These are phyloP conservation scores for Dufourea novaeangliae DNA, from an alignment of 1,140 invertebrate genomes.

Conservation along the genomic window DNA sequence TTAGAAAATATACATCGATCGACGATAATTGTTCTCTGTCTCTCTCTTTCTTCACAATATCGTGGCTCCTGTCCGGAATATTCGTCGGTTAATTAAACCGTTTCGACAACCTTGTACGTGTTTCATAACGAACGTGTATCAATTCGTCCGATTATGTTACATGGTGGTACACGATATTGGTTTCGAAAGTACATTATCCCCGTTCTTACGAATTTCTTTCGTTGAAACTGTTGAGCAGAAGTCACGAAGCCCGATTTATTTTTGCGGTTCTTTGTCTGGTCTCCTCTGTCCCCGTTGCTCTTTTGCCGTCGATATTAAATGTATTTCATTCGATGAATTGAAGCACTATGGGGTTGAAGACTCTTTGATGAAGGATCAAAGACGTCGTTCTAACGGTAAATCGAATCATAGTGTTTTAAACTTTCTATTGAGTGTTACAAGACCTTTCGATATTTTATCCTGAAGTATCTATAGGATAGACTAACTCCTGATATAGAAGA, in stretches of 20 bases:
- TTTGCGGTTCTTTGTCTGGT: not conserved
- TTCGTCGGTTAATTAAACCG: not conserved
- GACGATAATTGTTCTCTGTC: too few relatives aligned
- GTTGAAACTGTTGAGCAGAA: slow-evolving; percentile 6
- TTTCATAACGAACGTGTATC: not conserved
- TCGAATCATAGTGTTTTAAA: too few relatives aligned
- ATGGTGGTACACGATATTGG: not conserved
- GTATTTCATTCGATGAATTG: not conserved
- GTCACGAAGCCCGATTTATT: not conserved
- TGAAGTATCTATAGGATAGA: too few relatives aligned
- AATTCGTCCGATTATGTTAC: not conserved
- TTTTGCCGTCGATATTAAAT: not conserved
- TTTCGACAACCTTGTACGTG: not conserved
- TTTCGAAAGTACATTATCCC: not conserved
- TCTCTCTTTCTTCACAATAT: too few relatives aligned
- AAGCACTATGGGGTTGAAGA: not conserved
- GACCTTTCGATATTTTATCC: too few relatives aligned
- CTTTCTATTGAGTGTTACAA: too few relatives aligned
- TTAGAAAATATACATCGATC: slow-evolving; percentile 35
- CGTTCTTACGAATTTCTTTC: too few relatives aligned
- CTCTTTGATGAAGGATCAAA: not conserved
- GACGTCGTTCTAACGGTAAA: too few relatives aligned
- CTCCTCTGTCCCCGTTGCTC: not conserved
- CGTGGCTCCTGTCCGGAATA: not conserved
- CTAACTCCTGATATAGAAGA: too few relatives aligned